phyloP scores from a whole-genome alignment of 2,797 vertebrate genomes.

The Botia almorhae region DNA sequence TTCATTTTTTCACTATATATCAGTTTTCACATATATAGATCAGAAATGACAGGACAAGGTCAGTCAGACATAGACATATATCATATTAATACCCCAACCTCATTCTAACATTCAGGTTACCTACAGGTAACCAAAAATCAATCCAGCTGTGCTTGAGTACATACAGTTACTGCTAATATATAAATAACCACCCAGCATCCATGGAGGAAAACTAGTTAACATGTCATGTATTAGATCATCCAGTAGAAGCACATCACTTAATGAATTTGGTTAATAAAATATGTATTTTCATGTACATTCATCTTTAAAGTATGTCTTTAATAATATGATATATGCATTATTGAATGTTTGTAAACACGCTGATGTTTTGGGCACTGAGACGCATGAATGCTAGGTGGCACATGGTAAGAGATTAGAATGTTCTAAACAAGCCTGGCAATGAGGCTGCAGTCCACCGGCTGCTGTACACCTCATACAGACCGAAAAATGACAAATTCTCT shows the following conservation, averaged over 20 bases:
- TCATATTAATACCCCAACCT: neutral
- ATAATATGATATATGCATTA: neutral
- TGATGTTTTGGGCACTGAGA: neutral
- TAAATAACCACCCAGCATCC: too few species aligned
- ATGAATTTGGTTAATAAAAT: too few species aligned
- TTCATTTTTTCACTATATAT: conserved; percentile 72
- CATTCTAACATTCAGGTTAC: neutral
- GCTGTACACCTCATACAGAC: conserved; percentile 46
- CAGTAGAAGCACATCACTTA: too few species aligned
- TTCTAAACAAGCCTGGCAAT: conserved; percentile 42
- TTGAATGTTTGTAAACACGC: neutral
- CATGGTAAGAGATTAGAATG: conserved; percentile 58
- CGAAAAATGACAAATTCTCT: conserved; percentile 60
- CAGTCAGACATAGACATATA: conserved; percentile 46
- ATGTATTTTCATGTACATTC: too few species aligned
- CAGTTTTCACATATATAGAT: conserved; percentile 67
- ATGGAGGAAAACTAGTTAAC: too few species aligned
- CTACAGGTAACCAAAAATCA: neutral
- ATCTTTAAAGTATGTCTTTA: too few species aligned
- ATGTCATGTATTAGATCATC: too few species aligned
- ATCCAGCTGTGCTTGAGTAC: too few species aligned
- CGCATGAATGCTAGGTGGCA: conserved; percentile 37
- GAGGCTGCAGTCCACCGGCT: conserved; percentile 32
- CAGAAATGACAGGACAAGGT: conserved; percentile 63
- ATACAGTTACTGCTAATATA: too few species aligned